Evolutionary conservation across 2,888 invertebrate species (phyloP), one percentile per base, ranked within the genome.

Genomic region (Notodonta dromedarius): DNA sequence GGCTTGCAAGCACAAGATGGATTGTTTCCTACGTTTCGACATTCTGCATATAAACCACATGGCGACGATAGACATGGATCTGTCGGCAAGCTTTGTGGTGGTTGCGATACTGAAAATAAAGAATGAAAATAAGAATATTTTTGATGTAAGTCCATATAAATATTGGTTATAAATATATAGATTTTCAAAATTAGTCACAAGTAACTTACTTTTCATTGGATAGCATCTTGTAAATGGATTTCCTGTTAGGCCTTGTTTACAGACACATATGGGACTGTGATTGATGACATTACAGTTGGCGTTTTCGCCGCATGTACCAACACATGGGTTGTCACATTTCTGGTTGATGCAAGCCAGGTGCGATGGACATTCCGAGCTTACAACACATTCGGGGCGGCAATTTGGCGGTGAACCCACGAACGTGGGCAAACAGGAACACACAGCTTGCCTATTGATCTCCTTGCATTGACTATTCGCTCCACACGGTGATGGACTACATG

Each of bases 401-500:
- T 94, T 94, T 5, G 96, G 96, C 40, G 97, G 96, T 56, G 94
- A 90, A 16, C 97, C 97, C 62, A 94, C 88, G 76, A 95, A 97
- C 61, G 91, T 93, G 8, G 94, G 91, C 55, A 95, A 86, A 80
- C 96, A 97, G 4, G 96, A 95, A 79, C 96, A 96, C 8, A 96
- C 95, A 0, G 96, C 96, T 82, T 96, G 96, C 11, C 94, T 94
- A 78, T 96, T 96, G 5, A 95, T 91, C 84, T 95, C 95, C 62
- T 96, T 95, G 78, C 97, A 97, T 82, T 96, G 96, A 73, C 97
- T 96, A 79, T 96, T 96, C 0, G 96, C 95, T 60, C 97, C 97
- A 82, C 97, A 97, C 0, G 96, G 96, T 54, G 96, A 95, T 56
- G 93, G 93, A 67, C 65, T 86, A 63, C 93, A 93, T 16, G 90